phyloP scores from a whole-genome alignment of 2,888 invertebrate species.

The Drosophila limbata region DNA sequence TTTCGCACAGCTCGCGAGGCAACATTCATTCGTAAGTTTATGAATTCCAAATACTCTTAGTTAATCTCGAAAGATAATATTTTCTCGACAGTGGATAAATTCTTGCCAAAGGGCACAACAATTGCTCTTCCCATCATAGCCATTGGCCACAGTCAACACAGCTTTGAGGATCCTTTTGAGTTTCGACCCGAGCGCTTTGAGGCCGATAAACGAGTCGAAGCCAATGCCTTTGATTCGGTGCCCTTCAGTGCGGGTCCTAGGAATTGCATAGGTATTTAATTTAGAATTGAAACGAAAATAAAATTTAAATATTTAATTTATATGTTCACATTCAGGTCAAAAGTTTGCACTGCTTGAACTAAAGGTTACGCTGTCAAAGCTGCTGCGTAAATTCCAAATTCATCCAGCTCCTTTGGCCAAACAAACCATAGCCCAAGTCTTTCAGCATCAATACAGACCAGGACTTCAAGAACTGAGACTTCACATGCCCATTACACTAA shows the following conservation, averaged over 20 bases:
- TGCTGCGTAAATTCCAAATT: constrained; percentile 86
- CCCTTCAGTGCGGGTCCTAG: constrained; percentile 89
- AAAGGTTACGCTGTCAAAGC: constrained; percentile 86
- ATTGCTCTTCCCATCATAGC: constrained; percentile 68
- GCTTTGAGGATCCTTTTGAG: constrained; percentile 71
- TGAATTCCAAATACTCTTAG: too few relatives aligned
- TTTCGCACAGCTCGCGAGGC: constrained; percentile 61
- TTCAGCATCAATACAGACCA: constrained; percentile 35
- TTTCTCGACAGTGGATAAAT: constrained; percentile 63
- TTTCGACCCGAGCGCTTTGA: constrained; percentile 86
- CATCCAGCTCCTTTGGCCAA: constrained; percentile 84
- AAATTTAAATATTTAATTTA: neutral
- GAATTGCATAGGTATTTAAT: constrained; percentile 83
- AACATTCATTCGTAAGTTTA: constrained; percentile 68
- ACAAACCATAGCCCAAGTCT: constrained; percentile 71
- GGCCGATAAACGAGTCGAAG: constrained; percentile 28
- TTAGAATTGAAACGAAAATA: too few relatives aligned
- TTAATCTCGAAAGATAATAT: neutral
- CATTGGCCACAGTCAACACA: constrained; percentile 71
- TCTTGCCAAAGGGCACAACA: constrained; percentile 70
- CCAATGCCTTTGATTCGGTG: constrained; percentile 86
- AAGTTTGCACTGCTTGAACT: constrained; percentile 87
- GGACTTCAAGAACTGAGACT: constrained; percentile 49
- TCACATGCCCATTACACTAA: constrained; percentile 48
- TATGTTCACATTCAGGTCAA: constrained; percentile 76